A percentile compares a stretch with the other conserved stretches of the same genome.
phyloP scores from a whole-genome alignment of 2,888 invertebrate genomes.

The Macrophya annulata region DNA sequence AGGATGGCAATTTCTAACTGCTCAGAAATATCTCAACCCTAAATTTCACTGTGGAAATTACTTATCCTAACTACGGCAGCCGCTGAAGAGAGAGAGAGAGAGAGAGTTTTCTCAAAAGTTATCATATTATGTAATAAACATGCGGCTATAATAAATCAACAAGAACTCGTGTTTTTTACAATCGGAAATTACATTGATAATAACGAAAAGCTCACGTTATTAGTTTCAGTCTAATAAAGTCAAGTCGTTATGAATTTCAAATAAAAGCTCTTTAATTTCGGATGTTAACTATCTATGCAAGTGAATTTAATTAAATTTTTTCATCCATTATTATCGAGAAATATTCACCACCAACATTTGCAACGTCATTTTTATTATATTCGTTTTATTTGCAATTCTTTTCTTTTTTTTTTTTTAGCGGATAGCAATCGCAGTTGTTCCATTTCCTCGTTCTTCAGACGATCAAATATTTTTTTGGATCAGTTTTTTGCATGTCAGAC shows the following conservation, averaged over 20 bases:
- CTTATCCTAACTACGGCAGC: conserved; percentile 18
- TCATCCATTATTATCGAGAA: not conserved
- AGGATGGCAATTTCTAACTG: not conserved
- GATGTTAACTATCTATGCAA: not conserved
- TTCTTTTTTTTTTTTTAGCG: not conserved
- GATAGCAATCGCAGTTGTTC: not conserved
- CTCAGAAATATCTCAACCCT: not conserved
- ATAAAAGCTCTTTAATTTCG: not conserved
- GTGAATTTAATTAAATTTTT: not conserved
- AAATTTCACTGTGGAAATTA: not conserved
- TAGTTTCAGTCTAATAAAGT: not conserved
- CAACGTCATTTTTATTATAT: not conserved
- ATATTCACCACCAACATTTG: not conserved
- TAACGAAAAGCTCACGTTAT: not conserved
- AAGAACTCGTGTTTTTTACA: not conserved
- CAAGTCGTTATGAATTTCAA: not conserved
- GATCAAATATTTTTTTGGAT: conserved; percentile 12
- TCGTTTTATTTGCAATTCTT: not conserved
- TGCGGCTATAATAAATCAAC: not conserved
- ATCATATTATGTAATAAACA: not conserved
- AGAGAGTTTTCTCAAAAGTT: not conserved
- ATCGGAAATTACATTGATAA: not conserved
- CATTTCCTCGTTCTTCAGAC: not conserved
- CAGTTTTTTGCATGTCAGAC: not conserved
- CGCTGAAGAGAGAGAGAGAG: too few species aligned